Evolutionary conservation across 2,113 vertebrate genomes (phyloP), one percentile per base, ranked within the genome.

Genomic region (Alaudala cheleensis): DNA sequence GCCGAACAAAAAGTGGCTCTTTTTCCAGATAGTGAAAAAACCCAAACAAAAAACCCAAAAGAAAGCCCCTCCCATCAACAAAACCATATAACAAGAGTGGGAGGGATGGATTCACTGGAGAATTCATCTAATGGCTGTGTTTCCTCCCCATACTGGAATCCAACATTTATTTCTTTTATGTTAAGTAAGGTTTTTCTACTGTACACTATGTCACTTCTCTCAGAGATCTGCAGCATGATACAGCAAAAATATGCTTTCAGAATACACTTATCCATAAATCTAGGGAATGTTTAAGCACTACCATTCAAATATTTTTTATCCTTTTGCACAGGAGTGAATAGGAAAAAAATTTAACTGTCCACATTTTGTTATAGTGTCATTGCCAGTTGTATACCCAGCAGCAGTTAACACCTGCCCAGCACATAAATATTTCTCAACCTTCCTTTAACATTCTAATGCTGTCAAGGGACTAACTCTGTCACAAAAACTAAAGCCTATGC

Each of bases 31-130:
- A 56, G 42, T 2, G 8, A 21, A 47, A 40, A 47, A 13, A 1
- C 0, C 3, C 0, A 2, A 39, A 60, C 6, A 60, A 29, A 13
- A 4, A 49, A 37, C 5, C 5, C n/a, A 40, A 62, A 39, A 24
- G 12, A 51, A 28, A 44, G 21, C 3, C 14, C 42, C 42, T 5
- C 4, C 4, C 26, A 47, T 22, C 12, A 53, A 33, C 12, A 85
- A 82, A 66, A 50, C 11, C 6, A 44, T 26, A 37, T 9, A 44
- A 44, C 0, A 0, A 22, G 33, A 5, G 6, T 0, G 0, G 5
- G 11, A 10, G 6, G 17, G 2, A 37, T 44, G 7, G 14, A 37
- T 77, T 51, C 22, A 57, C 14, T 65, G n/a, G 15, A 91, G 14
- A 81, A 56, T 16, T 51, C 14, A 37, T 40, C 19, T 19, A 53